These are phyloP conservation scores for Octopus bimaculoides DNA, from an alignment of 1,140 invertebrate species.

Conservation along the genomic window DNA sequence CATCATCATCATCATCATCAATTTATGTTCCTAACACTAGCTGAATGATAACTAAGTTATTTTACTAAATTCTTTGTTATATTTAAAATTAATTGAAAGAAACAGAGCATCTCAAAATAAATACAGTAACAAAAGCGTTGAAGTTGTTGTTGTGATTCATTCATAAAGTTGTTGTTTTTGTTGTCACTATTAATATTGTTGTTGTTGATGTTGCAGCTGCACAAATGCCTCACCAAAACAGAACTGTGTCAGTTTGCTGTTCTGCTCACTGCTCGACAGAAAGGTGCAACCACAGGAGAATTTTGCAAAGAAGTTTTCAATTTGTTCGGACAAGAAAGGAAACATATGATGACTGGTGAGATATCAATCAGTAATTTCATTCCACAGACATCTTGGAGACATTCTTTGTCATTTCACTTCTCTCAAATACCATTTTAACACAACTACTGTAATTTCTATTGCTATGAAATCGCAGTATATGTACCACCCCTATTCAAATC, in stretches of 20 bases:
- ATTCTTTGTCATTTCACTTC: too few relatives aligned
- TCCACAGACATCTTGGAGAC: too few relatives aligned
- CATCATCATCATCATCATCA: background rate
- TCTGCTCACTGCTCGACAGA: slow-evolving; percentile 46
- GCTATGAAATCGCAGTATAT: too few relatives aligned
- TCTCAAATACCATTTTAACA: too few relatives aligned
- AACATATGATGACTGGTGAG: slow-evolving; percentile 51
- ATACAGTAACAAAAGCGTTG: slow-evolving; percentile 18
- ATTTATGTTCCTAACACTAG: too few relatives aligned
- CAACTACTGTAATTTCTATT: too few relatives aligned
- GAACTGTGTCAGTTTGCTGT: slow-evolving; percentile 53
- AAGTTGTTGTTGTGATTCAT: background rate
- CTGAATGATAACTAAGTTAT: too few relatives aligned
- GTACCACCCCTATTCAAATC: too few relatives aligned
- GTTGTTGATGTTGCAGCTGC: slow-evolving; percentile 46
- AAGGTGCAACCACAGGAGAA: slow-evolving; percentile 26
- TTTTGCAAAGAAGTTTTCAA: slow-evolving; percentile 55
- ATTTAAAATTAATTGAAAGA: background rate
- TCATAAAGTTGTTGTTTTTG: background rate
- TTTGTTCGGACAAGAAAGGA: slow-evolving; percentile 53
- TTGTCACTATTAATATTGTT: background rate
- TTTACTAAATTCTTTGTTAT: too few relatives aligned
- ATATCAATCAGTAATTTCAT: too few relatives aligned
- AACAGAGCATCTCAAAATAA: background rate
- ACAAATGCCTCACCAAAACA: slow-evolving; percentile 46